phyloP scores from a whole-genome alignment of 2,113 vertebrate species.

The Euleptes europaea region DNA sequence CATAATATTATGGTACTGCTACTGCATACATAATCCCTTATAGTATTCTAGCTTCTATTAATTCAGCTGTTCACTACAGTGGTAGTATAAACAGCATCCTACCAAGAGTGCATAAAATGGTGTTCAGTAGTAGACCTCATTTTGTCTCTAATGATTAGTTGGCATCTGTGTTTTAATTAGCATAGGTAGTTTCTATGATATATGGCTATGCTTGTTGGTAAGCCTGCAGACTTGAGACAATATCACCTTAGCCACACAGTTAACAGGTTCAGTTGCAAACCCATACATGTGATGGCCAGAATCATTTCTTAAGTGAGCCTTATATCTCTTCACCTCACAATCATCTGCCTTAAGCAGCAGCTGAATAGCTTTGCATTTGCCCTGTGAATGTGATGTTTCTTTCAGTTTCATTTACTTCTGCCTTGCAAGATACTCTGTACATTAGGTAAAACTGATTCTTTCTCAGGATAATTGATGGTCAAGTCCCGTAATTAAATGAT shows the following conservation, averaged over 20 bases:
- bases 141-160: neutral
- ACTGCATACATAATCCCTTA: slow-evolving; percentile 44
- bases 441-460: too few species aligned
- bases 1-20: slow-evolving; percentile 21
- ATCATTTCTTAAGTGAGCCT: too few species aligned
- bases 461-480: too few species aligned
- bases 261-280: too few species aligned
- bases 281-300: too few species aligned
- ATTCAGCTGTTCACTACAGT: neutral
- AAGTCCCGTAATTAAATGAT: too few species aligned
- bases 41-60: neutral
- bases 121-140: neutral
- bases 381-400: too few species aligned
- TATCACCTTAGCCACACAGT: neutral
- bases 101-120: neutral
- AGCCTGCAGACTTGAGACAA: neutral
- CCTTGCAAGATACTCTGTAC: too few species aligned
- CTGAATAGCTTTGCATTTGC: too few species aligned
- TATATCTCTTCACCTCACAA: too few species aligned
- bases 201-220: neutral
- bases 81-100: neutral
- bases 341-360: too few species aligned
- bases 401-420: too few species aligned
- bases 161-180: neutral
- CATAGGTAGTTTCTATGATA: neutral